Evolutionary conservation across 2,797 vertebrate genomes (phyloP).

Genomic region (Spinus pinus): DNA sequence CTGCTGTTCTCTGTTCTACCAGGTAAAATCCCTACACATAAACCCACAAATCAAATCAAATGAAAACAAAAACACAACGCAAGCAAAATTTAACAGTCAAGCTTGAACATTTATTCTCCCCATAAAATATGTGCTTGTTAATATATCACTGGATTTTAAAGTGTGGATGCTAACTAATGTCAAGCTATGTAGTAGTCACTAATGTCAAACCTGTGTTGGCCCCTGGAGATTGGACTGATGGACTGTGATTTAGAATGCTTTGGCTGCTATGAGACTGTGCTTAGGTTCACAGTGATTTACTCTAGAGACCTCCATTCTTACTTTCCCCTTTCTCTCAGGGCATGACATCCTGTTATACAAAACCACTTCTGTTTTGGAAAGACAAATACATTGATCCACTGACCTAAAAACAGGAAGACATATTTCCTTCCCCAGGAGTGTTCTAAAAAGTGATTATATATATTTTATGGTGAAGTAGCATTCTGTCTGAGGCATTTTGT

Average conservation of each 20-base stretch:
- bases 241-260: background rate
- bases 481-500: background rate
- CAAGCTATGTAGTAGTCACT: background rate
- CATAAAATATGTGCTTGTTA: background rate
- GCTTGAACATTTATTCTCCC: background rate
- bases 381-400: background rate
- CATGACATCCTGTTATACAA: background rate
- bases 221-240: background rate
- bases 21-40: background rate
- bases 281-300: background rate
- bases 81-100: background rate
- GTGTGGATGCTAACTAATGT: background rate
- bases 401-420: background rate
- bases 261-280: background rate
- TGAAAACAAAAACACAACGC: background rate
- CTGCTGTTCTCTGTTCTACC: background rate
- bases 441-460: background rate
- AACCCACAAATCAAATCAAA: background rate
- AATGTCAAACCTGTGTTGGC: background rate
- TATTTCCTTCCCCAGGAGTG: background rate
- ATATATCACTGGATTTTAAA: background rate
- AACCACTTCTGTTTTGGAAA: background rate
- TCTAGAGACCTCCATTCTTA: background rate
- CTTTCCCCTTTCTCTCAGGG: background rate
- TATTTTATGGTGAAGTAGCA: background rate